A percentile compares a stretch with the other conserved stretches of the same genome.
Evolutionary conservation across 2,888 invertebrate species (phyloP).

Genomic region (Eulithis testata): DNA sequence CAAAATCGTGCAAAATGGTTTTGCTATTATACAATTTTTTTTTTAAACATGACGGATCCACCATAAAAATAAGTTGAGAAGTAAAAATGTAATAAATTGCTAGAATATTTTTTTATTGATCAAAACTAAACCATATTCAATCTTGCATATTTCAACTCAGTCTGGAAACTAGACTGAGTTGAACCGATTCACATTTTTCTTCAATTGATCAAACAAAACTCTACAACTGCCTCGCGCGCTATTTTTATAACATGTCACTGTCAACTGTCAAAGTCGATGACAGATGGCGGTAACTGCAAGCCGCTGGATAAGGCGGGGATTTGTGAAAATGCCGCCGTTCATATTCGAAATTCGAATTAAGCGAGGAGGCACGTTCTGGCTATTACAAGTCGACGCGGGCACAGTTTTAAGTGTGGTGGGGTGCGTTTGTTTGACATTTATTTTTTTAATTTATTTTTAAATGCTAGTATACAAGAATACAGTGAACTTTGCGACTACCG

Average conservation of each 20-base stretch:
- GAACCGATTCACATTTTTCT: slow-evolving; percentile 13
- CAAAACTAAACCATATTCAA: slow-evolving; percentile 14
- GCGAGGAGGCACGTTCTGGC: slow-evolving; percentile 60
- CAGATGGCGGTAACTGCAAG: slow-evolving; percentile 74
- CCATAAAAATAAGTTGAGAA: no score
- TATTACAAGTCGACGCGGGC: slow-evolving; percentile 52
- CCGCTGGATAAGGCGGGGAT: slow-evolving; percentile 56
- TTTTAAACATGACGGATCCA: no score
- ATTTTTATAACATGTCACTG: slow-evolving; percentile 72
- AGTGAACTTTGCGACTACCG: slow-evolving; percentile 2
- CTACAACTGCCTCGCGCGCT: slow-evolving; percentile 48
- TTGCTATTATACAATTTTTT: no score
- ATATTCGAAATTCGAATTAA: slow-evolving; percentile 62
- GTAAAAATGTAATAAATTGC: neutral
- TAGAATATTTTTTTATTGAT: neutral
- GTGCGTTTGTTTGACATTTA: slow-evolving; percentile 50
- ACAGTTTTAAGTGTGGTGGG: slow-evolving; percentile 51
- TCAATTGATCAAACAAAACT: slow-evolving; percentile 20
- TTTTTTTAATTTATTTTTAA: slow-evolving; percentile 41
- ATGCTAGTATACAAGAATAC: neutral
- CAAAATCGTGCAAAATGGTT: no score
- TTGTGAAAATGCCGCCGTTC: slow-evolving; percentile 56
- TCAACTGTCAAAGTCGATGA: slow-evolving; percentile 80
- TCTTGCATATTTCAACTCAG: slow-evolving; percentile 5
- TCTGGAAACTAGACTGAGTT: slow-evolving; percentile 16